Conservation (phyloP, 1,140 invertebrate species). For the Calliphora vicina region DNA sequence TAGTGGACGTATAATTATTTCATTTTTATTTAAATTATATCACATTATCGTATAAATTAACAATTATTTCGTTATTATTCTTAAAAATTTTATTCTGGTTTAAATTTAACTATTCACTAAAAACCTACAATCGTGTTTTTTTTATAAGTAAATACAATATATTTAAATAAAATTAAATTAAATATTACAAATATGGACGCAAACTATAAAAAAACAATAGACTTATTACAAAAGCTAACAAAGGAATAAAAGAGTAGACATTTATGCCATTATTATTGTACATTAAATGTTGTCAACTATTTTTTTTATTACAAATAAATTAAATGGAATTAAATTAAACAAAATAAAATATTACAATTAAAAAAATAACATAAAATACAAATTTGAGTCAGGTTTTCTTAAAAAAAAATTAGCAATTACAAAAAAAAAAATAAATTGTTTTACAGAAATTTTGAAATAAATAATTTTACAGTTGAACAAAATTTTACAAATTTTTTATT, state of each 20-base stretch:
- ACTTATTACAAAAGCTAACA: neutral
- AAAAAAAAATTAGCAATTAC: too few species aligned
- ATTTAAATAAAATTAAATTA: neutral
- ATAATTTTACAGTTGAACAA: too few species aligned
- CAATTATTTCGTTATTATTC: neutral
- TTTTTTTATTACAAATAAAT: neutral
- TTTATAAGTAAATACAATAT: too few species aligned
- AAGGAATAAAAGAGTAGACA: neutral
- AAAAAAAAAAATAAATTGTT: too few species aligned
- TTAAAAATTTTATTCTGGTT: neutral
- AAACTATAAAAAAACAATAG: neutral
- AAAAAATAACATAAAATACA: neutral
- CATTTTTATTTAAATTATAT: constrained; percentile 9
- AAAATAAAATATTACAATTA: neutral
- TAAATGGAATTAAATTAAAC: neutral
- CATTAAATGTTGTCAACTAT: neutral
- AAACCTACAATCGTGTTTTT: neutral
- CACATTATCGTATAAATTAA: constrained; percentile 17
- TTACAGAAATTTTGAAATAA: too few species aligned
- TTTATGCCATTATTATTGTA: neutral
- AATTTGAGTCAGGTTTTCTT: neutral
- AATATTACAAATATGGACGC: constrained; percentile 9
- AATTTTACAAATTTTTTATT: too few species aligned
- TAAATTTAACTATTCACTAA: neutral
- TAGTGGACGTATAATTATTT: neutral